A percentile compares a stretch with the other conserved stretches of the same genome.
Conservation (phyloP, 1,140 invertebrate genomes). For the Druon quercuslanigerum region DNA sequence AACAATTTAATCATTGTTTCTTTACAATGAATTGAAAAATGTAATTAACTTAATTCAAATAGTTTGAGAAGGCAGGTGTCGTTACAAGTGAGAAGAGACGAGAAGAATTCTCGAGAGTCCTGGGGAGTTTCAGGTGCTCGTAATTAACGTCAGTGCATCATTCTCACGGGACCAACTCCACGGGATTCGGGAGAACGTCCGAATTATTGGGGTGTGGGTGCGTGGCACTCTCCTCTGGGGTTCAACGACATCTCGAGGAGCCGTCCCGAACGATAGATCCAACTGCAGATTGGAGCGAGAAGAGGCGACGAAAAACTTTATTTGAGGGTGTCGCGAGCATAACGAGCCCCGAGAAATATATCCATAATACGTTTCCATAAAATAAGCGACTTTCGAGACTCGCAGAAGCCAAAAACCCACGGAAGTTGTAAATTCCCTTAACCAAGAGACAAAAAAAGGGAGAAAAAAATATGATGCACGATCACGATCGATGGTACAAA, state of each 20-base stretch:
- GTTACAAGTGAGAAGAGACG: too few relatives aligned
- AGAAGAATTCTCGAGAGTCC: too few relatives aligned
- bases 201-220: conserved; percentile 15
- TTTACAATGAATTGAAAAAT: too few relatives aligned
- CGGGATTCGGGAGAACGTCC: not conserved
- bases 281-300: not conserved
- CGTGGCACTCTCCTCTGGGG: not conserved
- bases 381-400: conserved; percentile 1
- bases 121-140: too few relatives aligned
- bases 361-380: conserved; percentile 4
- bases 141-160: not conserved
- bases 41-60: too few relatives aligned
- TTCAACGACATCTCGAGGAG: conserved; percentile 5
- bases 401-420: conserved; percentile 6
- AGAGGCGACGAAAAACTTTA: conserved; percentile 6
- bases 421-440: conserved; percentile 5
- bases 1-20: too few relatives aligned
- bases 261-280: not conserved
- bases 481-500: conserved; percentile 15
- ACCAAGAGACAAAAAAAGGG: not conserved
- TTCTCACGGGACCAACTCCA: not conserved
- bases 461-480: not conserved
- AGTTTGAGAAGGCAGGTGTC: too few relatives aligned
- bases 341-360: conserved; percentile 12
- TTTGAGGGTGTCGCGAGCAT: not conserved